These are phyloP conservation scores for Seira sanloemensis DNA, from an alignment of 2,888 invertebrate genomes.

Conservation along the genomic window DNA sequence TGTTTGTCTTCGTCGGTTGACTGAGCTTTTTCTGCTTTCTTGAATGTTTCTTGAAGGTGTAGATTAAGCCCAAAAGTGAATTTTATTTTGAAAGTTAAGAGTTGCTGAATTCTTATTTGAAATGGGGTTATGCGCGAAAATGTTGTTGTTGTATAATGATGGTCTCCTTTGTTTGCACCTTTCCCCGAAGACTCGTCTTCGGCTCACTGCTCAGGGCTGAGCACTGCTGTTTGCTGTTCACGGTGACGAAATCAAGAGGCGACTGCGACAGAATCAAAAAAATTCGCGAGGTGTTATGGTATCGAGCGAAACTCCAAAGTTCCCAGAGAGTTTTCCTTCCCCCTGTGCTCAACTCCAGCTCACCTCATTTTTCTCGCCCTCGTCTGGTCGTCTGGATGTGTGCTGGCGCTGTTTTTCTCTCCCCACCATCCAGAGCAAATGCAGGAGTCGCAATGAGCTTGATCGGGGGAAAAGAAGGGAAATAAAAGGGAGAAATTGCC, in stretches of 20 bases:
- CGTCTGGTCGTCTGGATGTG: neutral
- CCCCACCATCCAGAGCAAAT: slow-evolving; percentile 37
- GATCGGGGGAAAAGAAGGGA: slow-evolving; percentile 28
- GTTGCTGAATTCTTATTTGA: neutral
- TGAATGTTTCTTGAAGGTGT: no score
- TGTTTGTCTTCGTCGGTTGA: neutral
- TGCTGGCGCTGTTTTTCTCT: slow-evolving; percentile 2
- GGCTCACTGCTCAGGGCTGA: neutral
- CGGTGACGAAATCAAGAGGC: slow-evolving; percentile 11
- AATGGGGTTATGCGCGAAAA: neutral
- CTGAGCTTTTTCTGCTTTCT: neutral
- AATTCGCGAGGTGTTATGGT: slow-evolving; percentile 23
- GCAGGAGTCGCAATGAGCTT: slow-evolving; percentile 38
- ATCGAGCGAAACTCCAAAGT: neutral
- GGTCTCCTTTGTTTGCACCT: neutral
- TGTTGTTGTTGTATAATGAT: neutral
- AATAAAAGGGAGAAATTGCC: slow-evolving; percentile 44
- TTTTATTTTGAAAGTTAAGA: no score
- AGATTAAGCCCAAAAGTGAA: neutral
- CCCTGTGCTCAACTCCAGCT: slow-evolving; percentile 4
- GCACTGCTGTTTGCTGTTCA: neutral
- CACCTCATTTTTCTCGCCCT: slow-evolving; percentile 5
- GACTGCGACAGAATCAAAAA: slow-evolving; percentile 1
- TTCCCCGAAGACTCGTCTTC: slow-evolving; percentile 1
- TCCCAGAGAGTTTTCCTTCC: neutral